Evolutionary conservation across 2,113 vertebrate species (phyloP).

Genomic region (Dolichotis patagonum): DNA sequence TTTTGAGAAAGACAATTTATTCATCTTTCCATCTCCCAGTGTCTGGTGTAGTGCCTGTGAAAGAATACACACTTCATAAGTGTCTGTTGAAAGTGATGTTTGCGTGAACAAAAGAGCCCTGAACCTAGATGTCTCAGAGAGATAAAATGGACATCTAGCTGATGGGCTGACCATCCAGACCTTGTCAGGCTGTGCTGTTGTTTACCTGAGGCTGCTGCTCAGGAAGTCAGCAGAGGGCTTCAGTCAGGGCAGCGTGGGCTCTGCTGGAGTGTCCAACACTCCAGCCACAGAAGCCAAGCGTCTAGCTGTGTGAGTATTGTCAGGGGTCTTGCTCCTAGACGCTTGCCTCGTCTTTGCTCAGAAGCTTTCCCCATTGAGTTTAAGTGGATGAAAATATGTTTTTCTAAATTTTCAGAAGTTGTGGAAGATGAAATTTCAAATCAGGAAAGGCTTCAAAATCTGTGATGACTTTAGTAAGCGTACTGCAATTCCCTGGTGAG

Average conservation of each 20-base stretch:
- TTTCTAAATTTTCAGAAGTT: not conserved
- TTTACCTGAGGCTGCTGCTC: slow-evolving; percentile 52
- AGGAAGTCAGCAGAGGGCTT: not conserved
- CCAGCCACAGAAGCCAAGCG: not conserved
- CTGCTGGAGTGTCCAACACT: not conserved
- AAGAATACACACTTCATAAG: slow-evolving; percentile 50
- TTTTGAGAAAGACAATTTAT: slow-evolving; percentile 49
- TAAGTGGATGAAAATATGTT: not conserved
- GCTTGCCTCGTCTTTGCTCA: not conserved
- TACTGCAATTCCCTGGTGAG: not conserved
- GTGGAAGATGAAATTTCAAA: slow-evolving; percentile 33
- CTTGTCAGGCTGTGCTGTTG: slow-evolving; percentile 35
- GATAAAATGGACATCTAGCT: slow-evolving; percentile 50
- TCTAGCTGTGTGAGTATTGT: not conserved
- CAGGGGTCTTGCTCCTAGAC: not conserved
- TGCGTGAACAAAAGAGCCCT: slow-evolving; percentile 39
- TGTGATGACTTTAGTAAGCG: not conserved
- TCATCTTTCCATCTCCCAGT: slow-evolving; percentile 38
- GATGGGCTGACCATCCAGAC: not conserved
- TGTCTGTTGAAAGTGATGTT: slow-evolving; percentile 58
- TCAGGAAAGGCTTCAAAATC: not conserved
- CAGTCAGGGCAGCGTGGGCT: not conserved
- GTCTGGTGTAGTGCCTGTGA: slow-evolving; percentile 33
- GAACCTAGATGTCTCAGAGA: slow-evolving; percentile 67
- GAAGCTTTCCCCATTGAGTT: not conserved